These are phyloP conservation scores for Leptopilina clavipes DNA, from an alignment of 1,140 invertebrate species.

Conservation along the genomic window DNA sequence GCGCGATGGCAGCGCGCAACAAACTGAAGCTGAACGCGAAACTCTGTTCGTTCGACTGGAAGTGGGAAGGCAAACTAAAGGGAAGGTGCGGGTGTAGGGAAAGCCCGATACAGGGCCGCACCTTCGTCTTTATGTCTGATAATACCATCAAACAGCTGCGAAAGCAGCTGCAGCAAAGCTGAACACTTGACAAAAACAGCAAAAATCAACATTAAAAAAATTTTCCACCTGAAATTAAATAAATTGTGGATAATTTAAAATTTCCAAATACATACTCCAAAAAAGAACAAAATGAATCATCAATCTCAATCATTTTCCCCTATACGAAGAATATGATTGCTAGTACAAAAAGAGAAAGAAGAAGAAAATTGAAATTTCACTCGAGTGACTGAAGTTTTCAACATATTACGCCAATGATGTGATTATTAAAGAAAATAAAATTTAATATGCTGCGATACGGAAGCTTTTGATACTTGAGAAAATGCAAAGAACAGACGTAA, in stretches of 20 bases:
- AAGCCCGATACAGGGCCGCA: conserved; percentile 46
- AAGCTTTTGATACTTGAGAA: not conserved
- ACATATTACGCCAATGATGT: no score
- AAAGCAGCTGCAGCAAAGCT: not conserved
- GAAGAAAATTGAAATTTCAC: no score
- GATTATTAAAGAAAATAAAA: no score
- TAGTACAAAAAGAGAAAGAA: no score
- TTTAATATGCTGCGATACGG: no score
- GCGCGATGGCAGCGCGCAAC: conserved; percentile 62
- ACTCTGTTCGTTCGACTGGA: conserved; percentile 44
- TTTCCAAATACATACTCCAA: no score
- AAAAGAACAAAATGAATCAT: no score
- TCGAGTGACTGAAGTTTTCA: no score
- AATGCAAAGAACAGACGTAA: not conserved
- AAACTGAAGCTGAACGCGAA: conserved; percentile 59
- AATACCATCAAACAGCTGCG: not conserved
- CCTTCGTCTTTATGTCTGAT: not conserved
- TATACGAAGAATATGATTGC: no score
- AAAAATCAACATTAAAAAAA: not conserved
- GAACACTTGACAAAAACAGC: not conserved
- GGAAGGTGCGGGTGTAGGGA: conserved; percentile 37
- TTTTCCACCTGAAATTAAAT: not conserved
- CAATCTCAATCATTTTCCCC: no score
- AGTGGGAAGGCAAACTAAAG: conserved; percentile 42
- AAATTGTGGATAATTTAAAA: no score